Conservation (phyloP, 64 coral and sea anemone genomes). For the Hydrozoanthus tunicans region DNA sequence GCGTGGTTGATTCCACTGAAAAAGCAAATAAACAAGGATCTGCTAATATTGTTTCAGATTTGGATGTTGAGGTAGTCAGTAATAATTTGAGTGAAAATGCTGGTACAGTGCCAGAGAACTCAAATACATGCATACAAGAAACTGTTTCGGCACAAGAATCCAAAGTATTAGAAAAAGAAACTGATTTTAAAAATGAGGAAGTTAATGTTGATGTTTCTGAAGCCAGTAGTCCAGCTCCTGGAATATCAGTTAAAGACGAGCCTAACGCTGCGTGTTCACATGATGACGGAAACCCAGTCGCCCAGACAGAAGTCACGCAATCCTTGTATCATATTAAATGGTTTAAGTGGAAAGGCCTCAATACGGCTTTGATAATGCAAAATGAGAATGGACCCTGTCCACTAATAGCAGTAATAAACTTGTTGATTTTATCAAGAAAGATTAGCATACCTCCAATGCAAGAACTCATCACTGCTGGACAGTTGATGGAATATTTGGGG, state of each 20-base stretch:
- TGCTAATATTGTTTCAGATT: not conserved
- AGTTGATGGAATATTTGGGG: slow-evolving; percentile 98
- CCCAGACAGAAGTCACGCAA: slow-evolving; percentile 26
- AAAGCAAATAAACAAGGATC: not conserved
- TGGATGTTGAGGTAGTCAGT: not conserved
- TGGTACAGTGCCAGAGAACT: not conserved
- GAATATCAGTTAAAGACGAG: not conserved
- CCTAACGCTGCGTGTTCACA: not conserved
- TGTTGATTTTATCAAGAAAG: slow-evolving; percentile 80
- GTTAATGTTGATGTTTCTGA: not conserved
- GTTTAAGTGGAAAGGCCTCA: slow-evolving; percentile 91
- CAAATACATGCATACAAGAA: not conserved
- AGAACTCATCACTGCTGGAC: slow-evolving; percentile 78
- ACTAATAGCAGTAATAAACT: slow-evolving; percentile 91
- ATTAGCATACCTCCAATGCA: slow-evolving; percentile 86
- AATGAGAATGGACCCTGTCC: slow-evolving; percentile 99
- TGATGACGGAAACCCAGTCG: not conserved
- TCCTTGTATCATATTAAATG: slow-evolving; percentile 95
- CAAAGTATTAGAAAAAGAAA: not conserved
- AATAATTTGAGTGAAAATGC: not conserved
- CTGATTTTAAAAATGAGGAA: slow-evolving; percentile 4
- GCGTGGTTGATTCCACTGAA: not conserved
- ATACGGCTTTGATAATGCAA: slow-evolving; percentile 89
- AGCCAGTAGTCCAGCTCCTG: not conserved
- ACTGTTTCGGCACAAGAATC: not conserved